phyloP scores from a whole-genome alignment of 1,140 invertebrate genomes.

The Ladona fulva region DNA sequence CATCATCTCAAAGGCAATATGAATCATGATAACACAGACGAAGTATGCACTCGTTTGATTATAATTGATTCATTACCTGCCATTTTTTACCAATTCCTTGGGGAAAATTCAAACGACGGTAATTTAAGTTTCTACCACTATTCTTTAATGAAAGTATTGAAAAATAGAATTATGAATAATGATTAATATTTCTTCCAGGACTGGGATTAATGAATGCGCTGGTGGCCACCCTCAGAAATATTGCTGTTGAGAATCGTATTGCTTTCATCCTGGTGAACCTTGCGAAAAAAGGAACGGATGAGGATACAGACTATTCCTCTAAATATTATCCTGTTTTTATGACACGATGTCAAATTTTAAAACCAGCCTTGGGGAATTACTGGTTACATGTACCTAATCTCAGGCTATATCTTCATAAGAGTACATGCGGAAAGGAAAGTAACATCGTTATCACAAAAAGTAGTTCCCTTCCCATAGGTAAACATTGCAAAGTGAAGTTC shows the following conservation, averaged over 20 bases:
- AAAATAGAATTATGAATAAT: constrained; percentile 15
- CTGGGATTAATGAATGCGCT: constrained; percentile 42
- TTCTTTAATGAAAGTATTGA: not conserved
- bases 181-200: constrained; percentile 25
- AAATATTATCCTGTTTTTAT: not conserved
- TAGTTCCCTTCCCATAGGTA: not conserved
- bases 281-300: constrained; percentile 43
- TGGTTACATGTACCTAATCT: constrained; percentile 36
- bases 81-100: constrained; percentile 34
- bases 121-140: constrained; percentile 18
- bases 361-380: constrained; percentile 36
- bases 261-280: constrained; percentile 48
- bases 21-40: constrained; percentile 27
- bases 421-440: constrained; percentile 20
- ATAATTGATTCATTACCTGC: constrained; percentile 54
- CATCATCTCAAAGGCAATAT: constrained; percentile 17
- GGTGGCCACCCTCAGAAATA: constrained; percentile 42
- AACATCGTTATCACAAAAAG: not conserved
- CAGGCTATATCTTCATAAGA: constrained; percentile 32
- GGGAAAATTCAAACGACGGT: constrained; percentile 17
- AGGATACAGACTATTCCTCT: not conserved
- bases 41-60: constrained; percentile 41
- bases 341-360: constrained; percentile 21
- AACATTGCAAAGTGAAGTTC: not conserved
- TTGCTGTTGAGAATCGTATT: constrained; percentile 41